Evolutionary conservation across 2,113 vertebrate species (phyloP), one percentile per base, ranked within the genome.

Genomic region (Nothobranchius kuhntae): DNA sequence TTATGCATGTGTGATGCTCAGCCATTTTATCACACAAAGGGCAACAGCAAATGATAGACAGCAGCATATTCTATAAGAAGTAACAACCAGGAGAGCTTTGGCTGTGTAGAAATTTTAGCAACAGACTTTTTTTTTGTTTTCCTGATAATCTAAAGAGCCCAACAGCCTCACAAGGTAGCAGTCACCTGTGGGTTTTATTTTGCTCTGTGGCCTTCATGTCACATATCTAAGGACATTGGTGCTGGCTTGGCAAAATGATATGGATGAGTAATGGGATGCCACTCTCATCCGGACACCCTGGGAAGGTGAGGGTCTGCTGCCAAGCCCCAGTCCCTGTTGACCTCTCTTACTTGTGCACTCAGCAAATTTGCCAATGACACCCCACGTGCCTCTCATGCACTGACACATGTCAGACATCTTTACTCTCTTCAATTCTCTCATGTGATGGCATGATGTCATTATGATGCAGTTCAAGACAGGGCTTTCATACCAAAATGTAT

Each of bases 241-340:
- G 89, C 87, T 90, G 78, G 84, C 87, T 89, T 88, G 81, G 88
- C 89, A 86, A 88, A 90, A 89, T 74, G 76, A 90, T 86, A 89
- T 84, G 81, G 81, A 88, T 91, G 88, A 90, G 89, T 89, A 90
- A 90, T 90, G 90, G 87, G 86, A 87, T 86, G 89, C 81, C 63
- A 75, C 69, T 83, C 74, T 83, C 90, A 87, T 90, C 87, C 85
- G 81, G 88, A 89, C 89, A 81, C 81, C 73, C 71, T 64, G 81
- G 75, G 88, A 91, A 91, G 90, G 88, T 89, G 88, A 90, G 82
- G 87, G 81, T 83, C 80, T 83, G 80, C 83, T 89, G 89, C 88
- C 90, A 91, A 90, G 73, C 81, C 52, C 69, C 61, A 72, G 83
- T 87, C 88, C 82, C 85, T 67, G 78, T 75, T 90, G 89, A 90